Evolutionary conservation across 35 echinoderm and acorn worm genomes (phyloP), one percentile per base, ranked within the genome.

Genomic region (Apostichopus japonicus): DNA sequence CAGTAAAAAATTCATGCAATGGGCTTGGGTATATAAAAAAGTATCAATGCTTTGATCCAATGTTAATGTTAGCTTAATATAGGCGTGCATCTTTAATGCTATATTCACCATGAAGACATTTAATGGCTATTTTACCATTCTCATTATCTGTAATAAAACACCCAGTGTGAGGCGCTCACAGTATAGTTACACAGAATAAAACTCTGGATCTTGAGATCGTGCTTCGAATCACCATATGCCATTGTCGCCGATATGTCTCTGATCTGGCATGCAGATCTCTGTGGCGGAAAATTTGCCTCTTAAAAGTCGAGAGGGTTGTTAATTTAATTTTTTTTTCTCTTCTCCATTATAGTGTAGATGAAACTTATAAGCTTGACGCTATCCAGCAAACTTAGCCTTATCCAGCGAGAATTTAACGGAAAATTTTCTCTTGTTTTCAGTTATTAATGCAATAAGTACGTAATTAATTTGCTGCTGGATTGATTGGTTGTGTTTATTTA

Each of bases 241-340:
- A 21, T 19, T 75, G 71, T 75, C 71, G 71, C 71, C 71, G 71
- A 15, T 2, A 75, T 21, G 71, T 75, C 71, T 14, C 71, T 75
- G 71, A 75, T 75, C 71, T 75, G 71, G 71, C 21, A 19, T 15
- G 71, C 71, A 19, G 71, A 75, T 75, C 17, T 75, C 71, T 75
- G 17, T 75, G 71, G 71, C 71, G 71, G 71, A 75, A 75, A 21
- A 21, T 75, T 75, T 75, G 14, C 17, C 71, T n/a, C 71, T 75
- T 75, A 75, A 75, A 75, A 75, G 71, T 75, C 71, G 71, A 23
- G 71, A 75, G 71, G 71, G n/a, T 75, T 75, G 71, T n/a, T 75
- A 75, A 75, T 75, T 75, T 75, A 75, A 21, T 75, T 75, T 75
- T 75, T 21, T 75, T 67, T 11, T 67, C 33, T 44, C 33, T 44